phyloP scores from a whole-genome alignment of 2,113 vertebrate species.

The Setophaga petechia region DNA sequence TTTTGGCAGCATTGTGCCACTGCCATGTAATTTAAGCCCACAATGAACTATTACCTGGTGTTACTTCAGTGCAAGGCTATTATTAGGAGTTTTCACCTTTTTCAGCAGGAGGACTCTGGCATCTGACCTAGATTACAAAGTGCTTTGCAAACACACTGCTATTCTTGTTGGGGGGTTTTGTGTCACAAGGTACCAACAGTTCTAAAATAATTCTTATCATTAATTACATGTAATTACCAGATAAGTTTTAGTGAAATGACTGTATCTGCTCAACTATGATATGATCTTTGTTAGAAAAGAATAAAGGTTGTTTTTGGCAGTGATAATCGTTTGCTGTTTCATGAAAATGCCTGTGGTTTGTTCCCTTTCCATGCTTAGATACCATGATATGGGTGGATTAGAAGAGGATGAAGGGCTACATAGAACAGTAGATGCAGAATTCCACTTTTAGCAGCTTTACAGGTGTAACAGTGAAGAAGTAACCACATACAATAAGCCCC shows the following conservation, averaged over 20 bases:
- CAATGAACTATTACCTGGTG: background rate
- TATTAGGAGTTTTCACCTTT: background rate
- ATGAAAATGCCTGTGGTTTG: background rate
- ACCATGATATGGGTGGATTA: background rate
- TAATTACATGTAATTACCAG: slow-evolving; percentile 35
- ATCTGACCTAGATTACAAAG: background rate
- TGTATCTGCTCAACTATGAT: background rate
- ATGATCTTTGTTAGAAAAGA: slow-evolving; percentile 20
- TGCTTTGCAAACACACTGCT: background rate
- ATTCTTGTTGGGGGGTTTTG: background rate
- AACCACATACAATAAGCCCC: background rate
- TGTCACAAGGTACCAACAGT: slow-evolving; percentile 7
- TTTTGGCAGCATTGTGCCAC: background rate
- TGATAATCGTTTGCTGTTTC: slow-evolving; percentile 15
- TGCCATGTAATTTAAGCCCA: background rate
- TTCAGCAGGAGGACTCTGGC: background rate
- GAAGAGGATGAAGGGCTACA: background rate
- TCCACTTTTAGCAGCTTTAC: background rate
- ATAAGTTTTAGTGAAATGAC: background rate
- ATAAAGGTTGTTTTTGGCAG: slow-evolving; percentile 45
- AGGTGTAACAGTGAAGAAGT: background rate
- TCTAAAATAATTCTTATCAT: slow-evolving; percentile 24
- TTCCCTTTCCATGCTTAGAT: background rate
- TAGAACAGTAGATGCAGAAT: background rate
- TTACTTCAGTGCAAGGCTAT: background rate